phyloP scores from a whole-genome alignment of 2,113 vertebrate genomes.

The Thalassarche chlororhynchos region DNA sequence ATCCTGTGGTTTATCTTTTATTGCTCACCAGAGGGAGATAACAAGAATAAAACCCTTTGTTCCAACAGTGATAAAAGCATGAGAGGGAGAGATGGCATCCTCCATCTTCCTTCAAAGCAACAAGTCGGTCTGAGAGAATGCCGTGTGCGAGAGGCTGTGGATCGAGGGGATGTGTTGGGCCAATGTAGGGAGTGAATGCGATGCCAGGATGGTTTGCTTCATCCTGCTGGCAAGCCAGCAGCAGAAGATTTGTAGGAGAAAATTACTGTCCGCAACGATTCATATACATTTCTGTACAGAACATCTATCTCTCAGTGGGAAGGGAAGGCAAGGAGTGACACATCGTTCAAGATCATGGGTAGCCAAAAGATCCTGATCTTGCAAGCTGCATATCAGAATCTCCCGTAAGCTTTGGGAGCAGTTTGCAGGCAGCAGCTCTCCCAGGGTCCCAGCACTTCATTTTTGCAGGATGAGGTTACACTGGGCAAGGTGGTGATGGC shows the following conservation, averaged over 20 bases:
- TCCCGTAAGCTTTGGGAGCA: neutral
- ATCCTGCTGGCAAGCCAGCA: neutral
- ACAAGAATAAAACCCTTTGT: neutral
- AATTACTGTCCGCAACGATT: neutral
- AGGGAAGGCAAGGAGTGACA: neutral
- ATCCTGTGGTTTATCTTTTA: neutral
- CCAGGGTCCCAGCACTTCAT: neutral
- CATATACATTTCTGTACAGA: neutral
- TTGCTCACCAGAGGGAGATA: neutral
- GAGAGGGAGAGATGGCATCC: neutral
- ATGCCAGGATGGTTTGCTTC: neutral
- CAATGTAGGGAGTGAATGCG: neutral
- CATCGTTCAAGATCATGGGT: neutral
- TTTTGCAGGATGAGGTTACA: neutral
- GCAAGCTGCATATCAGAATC: neutral
- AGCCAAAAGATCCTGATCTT: neutral
- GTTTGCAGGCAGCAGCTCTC: neutral
- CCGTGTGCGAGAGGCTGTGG: accelerated
- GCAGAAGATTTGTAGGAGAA: neutral
- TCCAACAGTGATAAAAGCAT: neutral
- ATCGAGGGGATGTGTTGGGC: neutral
- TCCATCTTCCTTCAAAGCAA: neutral
- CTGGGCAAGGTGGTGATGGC: neutral
- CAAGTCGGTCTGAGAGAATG: neutral
- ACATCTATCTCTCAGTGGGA: neutral